These are phyloP conservation scores for Vipera latastei DNA, from an alignment of 2,797 vertebrate genomes.

Conservation along the genomic window DNA sequence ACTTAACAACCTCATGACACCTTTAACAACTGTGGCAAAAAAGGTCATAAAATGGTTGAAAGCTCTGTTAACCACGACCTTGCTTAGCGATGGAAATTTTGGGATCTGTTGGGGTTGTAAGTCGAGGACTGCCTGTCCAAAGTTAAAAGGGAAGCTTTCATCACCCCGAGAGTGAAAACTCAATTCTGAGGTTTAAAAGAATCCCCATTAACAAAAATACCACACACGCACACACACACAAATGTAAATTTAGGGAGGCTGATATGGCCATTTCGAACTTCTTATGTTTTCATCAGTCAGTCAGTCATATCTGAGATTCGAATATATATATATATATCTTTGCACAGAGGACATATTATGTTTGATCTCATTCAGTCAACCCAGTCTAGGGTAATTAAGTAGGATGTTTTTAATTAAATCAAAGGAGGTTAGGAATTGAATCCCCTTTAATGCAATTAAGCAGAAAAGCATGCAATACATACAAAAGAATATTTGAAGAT, in stretches of 20 bases:
- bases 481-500: not conserved
- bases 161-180: not conserved
- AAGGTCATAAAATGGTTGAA: no score
- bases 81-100: not conserved
- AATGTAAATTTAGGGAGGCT: no score
- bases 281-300: no score
- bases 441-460: slow-evolving; percentile 26
- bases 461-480: not conserved
- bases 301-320: no score
- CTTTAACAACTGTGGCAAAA: no score
- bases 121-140: not conserved
- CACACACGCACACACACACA: not conserved
- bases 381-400: slow-evolving; percentile 13
- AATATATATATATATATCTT: not conserved
- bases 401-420: slow-evolving; percentile 17
- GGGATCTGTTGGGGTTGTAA: not conserved
- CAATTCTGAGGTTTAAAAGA: not conserved
- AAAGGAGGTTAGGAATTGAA: not conserved
- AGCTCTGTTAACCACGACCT: not conserved
- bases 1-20: no score
- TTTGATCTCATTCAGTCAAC: slow-evolving; percentile 28
- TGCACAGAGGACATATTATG: not conserved
- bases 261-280: no score
- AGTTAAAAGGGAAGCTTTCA: not conserved
- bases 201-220: not conserved